phyloP scores from a whole-genome alignment of 2,888 invertebrate species.

The Toxonevra muliebris region DNA sequence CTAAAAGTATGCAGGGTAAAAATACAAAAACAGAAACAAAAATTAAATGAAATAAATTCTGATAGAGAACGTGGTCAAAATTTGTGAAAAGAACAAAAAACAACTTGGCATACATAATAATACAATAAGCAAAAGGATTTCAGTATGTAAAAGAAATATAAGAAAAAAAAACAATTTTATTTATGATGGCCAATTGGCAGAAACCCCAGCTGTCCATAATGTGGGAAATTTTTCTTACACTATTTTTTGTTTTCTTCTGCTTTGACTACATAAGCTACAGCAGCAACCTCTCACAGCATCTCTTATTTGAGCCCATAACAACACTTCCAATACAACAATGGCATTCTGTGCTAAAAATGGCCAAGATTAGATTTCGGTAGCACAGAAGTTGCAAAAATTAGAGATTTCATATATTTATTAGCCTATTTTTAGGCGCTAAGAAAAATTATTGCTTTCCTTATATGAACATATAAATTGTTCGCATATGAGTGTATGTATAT shows the following conservation, averaged over 20 bases:
- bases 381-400: conserved; percentile 8
- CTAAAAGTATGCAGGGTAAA: too few relatives aligned
- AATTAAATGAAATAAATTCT: conserved; percentile 7
- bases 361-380: background rate
- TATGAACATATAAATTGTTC: background rate
- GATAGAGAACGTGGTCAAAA: background rate
- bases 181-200: conserved; percentile 52
- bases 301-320: background rate
- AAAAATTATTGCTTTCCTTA: conserved; percentile 6
- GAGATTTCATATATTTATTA: conserved; percentile 28
- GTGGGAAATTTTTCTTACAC: conserved; percentile 34
- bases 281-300: conserved; percentile 1
- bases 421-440: conserved; percentile 21
- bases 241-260: conserved; percentile 1
- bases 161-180: conserved; percentile 46
- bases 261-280: background rate
- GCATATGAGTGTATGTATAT: conserved; percentile 15
- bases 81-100: background rate
- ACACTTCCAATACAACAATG: conserved; percentile 8
- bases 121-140: background rate
- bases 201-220: conserved; percentile 39
- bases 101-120: background rate
- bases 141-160: background rate
- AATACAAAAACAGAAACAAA: background rate
- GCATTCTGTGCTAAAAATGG: conserved; percentile 2